Evolutionary conservation across 2,888 invertebrate genomes (phyloP), one percentile per base, ranked within the genome.

Genomic region (Ellobium chinense): DNA sequence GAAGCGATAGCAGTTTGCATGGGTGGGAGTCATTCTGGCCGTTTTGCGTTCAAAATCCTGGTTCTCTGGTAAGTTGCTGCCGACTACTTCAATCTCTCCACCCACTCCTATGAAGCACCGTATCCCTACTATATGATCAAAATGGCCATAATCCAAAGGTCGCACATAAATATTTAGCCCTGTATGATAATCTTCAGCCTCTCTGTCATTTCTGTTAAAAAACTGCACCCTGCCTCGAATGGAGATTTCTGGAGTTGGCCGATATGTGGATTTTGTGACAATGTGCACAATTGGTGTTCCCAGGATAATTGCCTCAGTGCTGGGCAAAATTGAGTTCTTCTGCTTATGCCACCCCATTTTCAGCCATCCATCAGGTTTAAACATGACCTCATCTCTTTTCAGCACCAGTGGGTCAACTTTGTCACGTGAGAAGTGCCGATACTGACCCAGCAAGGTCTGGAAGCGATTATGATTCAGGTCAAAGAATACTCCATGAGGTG

Each of bases 311-410:
- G 88, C 88, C 81, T 90, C 91, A 14, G 90, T 87, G 80, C 91
- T 90, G 7, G 88, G 86, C 7, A 91, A 70, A 34, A 90, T 86
- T 12, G 90, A 89, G 58, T 89, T 87, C 31, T 88, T 85, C 68
- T 90, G 88, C 56, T 87, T 87, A 78, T 88, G 87, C 36, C 89
- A 87, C 21, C 90, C 90, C 89, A 90, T 89, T 75, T 91, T 91
- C 2, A 90, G 83, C 91, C 91, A 91, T 2, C 85, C 89, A 54
- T 87, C 86, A 18, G 89, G 88, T 75, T 85, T 85, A 68, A 91
- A 89, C 80, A 89, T 83, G 14, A 87, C 84, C 36, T 87, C 85
- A 39, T 90, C 89, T 66, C 91, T 81, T 62, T 86, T 81, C 27
- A 83, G 78, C 12, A 89, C 89, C 27, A 85, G 80, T 0, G 85